Evolutionary conservation across 2,797 vertebrate species (phyloP), one percentile per base, ranked within the genome.

Genomic region (Cercopithecus petaurista): DNA sequence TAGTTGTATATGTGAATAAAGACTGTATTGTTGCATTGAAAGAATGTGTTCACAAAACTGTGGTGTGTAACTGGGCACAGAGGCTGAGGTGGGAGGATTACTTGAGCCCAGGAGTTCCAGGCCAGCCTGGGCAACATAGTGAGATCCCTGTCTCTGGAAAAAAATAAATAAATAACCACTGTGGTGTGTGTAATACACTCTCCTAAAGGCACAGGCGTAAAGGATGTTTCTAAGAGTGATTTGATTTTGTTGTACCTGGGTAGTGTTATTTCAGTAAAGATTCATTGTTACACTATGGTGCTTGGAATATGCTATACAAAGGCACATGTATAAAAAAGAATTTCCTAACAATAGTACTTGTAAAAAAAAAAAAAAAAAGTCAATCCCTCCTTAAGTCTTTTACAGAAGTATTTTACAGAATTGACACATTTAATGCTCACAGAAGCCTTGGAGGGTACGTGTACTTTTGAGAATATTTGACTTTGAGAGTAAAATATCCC

Each of bases 201-300:
- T 17, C 52, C 36, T 57, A 59, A 59, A 41, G 52, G 80, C 36
- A 59, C 48, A 82, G 26, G 15, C 30, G 61, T 84, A 84, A 88
- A 84, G 79, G 36, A 85, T 85, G 36, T 39, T 88, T 89, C 61
- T 73, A 50, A 84, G 43, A 52, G 14, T 73, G 28, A 50, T 92
- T 90, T 83, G 41, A 41, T 91, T 86, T 90, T 48, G 33, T 88
- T 85, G 89, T 72, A 95, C 73, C 84, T 92, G 84, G 79, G 30
- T 88, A 76, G 84, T 96, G 89, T 84, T 92, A 92, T 88, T 94
- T 88, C 79, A 80, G 52, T 88, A 72, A 92, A 92, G n/a, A 64
- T 84, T 79, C 55, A 75, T 84, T 39, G 46, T 86, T 93, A 88
- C 24, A 46, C 89, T 80, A 13, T 84, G 93, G 52, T 89, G 26